These are phyloP conservation scores for Acromyrmex heyeri DNA, from an alignment of 1,140 invertebrate species.

Conservation along the genomic window DNA sequence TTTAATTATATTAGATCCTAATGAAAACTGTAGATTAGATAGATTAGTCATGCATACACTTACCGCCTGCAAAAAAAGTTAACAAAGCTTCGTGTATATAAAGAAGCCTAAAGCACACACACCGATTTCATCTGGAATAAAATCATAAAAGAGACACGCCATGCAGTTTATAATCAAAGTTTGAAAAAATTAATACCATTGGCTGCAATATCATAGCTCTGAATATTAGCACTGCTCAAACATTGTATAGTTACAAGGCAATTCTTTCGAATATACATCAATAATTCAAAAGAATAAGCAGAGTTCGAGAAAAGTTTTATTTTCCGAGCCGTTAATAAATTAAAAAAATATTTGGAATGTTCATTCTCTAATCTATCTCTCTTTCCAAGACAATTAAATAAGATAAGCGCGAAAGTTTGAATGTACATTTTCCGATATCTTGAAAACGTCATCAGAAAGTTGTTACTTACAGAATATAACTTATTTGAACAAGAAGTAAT, in stretches of 20 bases:
- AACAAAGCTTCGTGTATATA: constrained; percentile 79
- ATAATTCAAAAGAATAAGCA: background rate
- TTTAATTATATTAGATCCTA: constrained; percentile 3
- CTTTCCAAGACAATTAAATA: background rate
- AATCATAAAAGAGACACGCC: constrained; percentile 79
- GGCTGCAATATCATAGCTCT: constrained; percentile 53
- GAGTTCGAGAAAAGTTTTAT: background rate
- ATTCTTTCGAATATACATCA: background rate
- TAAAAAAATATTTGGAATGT: background rate
- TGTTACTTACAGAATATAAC: background rate
- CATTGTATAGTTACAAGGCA: constrained; percentile 13
- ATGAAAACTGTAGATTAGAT: background rate
- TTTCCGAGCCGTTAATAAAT: background rate
- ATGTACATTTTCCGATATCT: background rate
- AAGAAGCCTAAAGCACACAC: constrained; percentile 78
- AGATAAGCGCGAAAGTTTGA: background rate
- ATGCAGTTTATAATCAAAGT: constrained; percentile 75
- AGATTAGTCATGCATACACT: constrained; percentile 68
- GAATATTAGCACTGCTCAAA: background rate
- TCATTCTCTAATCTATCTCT: background rate
- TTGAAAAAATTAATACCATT: constrained; percentile 42
- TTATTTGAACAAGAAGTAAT: constrained; percentile 10
- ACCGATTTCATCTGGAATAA: constrained; percentile 80
- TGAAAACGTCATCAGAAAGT: background rate
- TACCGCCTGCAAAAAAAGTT: constrained; percentile 82